Evolutionary conservation across 2,888 invertebrate genomes (phyloP), one percentile per base, ranked within the genome.

Genomic region (Pachydiplax longipennis): DNA sequence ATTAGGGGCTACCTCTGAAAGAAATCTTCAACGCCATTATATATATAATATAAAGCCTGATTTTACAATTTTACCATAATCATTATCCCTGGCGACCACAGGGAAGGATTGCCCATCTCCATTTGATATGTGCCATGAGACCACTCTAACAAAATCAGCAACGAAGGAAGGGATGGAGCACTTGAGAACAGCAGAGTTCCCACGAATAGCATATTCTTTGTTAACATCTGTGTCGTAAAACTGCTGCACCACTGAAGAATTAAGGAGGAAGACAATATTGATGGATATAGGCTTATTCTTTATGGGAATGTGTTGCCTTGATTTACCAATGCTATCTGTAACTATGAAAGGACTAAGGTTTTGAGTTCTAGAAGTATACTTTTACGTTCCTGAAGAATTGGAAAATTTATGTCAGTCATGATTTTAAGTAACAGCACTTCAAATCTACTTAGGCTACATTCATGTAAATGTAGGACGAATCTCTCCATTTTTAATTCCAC

Each of bases 111-210:
- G 37, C 53, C 87, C 87, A 87, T 87, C 61, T 87, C 87, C 87
- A 58, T 87, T 61, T 61, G 87, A 87, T 37, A 87, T 97, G 92
- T 97, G 97, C 98, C 98, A 98, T 90, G 97, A 97, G 90, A 97
- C 95, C 92, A 99, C 98, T 93, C 95, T 96, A 92, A 99, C 97
- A 94, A 98, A 98, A 95, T 98, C 98, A 91, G 97, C 97, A 91
- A 98, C 98, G 94, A 98, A 99, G 92, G 98, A 98, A 90, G 98
- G 98, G 93, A 98, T 97, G 93, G 97, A 97, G 95, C 98, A 98
- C 95, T 98, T 98, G 93, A 98, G 95, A 92, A 98, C 97, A 91
- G 97, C 98, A 93, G 98, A 96, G 94, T 98, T 98, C 92, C 98
- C 98, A 92, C 97, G 96, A 93, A 98, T 98, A 91, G 97, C 97